Conservation (phyloP, 64 coral and sea anemone genomes). For the Pachyseris speciosa region DNA sequence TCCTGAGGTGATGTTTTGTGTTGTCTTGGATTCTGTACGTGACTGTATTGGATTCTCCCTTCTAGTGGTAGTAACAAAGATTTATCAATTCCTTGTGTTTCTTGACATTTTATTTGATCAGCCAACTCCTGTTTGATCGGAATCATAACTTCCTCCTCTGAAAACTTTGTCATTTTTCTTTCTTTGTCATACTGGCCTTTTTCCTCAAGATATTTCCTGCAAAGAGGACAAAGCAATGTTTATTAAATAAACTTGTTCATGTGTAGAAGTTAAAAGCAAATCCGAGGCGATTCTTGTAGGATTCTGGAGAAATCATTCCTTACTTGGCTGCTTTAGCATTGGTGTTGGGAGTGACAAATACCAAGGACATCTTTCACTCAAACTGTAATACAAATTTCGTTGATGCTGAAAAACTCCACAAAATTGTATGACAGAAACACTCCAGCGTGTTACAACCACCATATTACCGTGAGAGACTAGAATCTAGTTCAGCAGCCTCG, state of each 20-base stretch:
- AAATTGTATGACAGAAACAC: too few relatives aligned
- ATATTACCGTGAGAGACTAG: too few relatives aligned
- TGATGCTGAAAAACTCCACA: too few relatives aligned
- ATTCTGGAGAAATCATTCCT: background rate
- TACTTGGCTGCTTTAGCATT: conserved; percentile 1
- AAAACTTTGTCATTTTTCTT: conserved; percentile 11
- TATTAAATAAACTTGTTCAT: background rate
- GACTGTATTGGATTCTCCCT: background rate
- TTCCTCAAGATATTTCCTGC: background rate
- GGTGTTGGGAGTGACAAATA: background rate
- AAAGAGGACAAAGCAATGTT: background rate
- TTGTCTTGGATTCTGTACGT: background rate
- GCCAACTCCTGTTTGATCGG: background rate
- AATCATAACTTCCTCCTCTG: conserved; percentile 36
- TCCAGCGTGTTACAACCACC: too few relatives aligned
- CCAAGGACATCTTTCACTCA: background rate
- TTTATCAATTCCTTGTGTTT: background rate
- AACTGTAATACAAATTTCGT: too few relatives aligned
- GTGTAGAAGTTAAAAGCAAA: background rate
- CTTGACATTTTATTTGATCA: background rate
- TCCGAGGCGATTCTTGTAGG: too few relatives aligned
- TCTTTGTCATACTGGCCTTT: conserved; percentile 8
- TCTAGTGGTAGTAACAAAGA: background rate
- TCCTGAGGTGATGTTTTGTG: background rate
- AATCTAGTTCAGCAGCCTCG: background rate